Evolutionary conservation across 37 sponge, comb jelly and placozoan genomes (phyloP), one percentile per base, ranked within the genome.

Genomic region (Theonella swinhoei): DNA sequence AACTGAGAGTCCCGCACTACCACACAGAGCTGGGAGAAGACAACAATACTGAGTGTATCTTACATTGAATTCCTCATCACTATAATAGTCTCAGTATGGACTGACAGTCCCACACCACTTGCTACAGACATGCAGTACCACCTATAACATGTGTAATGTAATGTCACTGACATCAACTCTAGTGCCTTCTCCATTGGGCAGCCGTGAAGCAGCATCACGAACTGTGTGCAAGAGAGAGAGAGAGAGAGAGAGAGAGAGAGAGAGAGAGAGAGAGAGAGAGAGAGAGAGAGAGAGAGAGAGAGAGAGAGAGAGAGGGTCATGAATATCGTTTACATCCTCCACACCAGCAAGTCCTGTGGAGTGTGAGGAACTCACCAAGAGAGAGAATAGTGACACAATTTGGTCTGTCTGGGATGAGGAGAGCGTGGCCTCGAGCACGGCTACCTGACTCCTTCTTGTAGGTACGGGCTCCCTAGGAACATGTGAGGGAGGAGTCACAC

Each of bases 121-220:
- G n/a, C n/a, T n/a, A n/a, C n/a, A n/a, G n/a, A n/a, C n/a, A n/a
- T n/a, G n/a, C 23, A 39, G 24, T 34, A 5, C 23, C 7, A 70
- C 32, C 1, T 70, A 35, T 29, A 64, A 8, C 54, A 74, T 32
- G 19, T 22, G 26, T n/a, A 74, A 34, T 3, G n/a, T 23, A 1
- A 22, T 30, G 42, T 23, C 17, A 68, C 92, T 89, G 33, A 95
- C 96, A 79, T 96, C 94, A 26, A 90, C 70, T 73, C 97, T 80
- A 17, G 97, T 96, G 26, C 97, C 97, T 66, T 94, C 97, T 38
- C 97, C 94, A 89, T 91, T 88, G 9, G 94, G 92, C 40, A 96
- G 78, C 1, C 97, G 61, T 23, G 97, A 95, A 17, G 89, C 77
- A 34, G 97, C 94, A 88, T 96, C 97, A 19, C 97, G 77, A 25